Percentiles rank a stretch among this genome's conserved stretches.
Conservation (phyloP, 2,113 vertebrate genomes). For the Sander vitreus region DNA sequence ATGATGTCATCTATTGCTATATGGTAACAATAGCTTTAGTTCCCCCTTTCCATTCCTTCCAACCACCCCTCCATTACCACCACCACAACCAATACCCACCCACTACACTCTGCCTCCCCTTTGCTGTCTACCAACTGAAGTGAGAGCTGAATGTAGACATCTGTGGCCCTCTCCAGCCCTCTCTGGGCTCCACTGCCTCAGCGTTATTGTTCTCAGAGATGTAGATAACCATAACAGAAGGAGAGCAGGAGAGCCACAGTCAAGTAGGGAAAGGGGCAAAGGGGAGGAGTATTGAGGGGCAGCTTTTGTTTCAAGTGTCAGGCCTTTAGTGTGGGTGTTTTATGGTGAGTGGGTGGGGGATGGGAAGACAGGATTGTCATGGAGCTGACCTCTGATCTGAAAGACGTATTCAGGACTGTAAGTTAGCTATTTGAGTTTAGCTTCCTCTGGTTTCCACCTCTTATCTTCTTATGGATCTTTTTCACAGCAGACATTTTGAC, state of each 20-base stretch:
- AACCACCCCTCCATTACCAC: slow-evolving; percentile 7
- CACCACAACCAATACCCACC: slow-evolving; percentile 18
- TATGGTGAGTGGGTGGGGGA: slow-evolving; percentile 28
- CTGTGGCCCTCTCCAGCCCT: slow-evolving; percentile 55
- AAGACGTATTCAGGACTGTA: slow-evolving; percentile 14
- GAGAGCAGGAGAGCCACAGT: slow-evolving; percentile 49
- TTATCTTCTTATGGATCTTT: not conserved
- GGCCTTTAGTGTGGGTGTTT: slow-evolving; percentile 40
- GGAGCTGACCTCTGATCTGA: slow-evolving; percentile 23
- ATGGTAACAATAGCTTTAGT: slow-evolving; percentile 59
- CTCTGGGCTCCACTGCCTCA: slow-evolving; percentile 35
- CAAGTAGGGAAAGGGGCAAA: slow-evolving; percentile 31
- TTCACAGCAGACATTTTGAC: too few species aligned
- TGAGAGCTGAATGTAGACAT: slow-evolving; percentile 59
- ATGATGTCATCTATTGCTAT: slow-evolving; percentile 45
- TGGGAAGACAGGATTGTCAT: not conserved
- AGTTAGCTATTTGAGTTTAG: not conserved
- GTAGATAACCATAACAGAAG: slow-evolving; percentile 70
- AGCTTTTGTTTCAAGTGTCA: slow-evolving; percentile 48
- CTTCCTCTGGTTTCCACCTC: slow-evolving; percentile 2
- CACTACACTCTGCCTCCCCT: not conserved
- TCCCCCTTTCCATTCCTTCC: slow-evolving; percentile 19
- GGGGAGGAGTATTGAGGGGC: slow-evolving; percentile 29
- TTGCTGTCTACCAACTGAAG: slow-evolving; percentile 27
- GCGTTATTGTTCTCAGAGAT: slow-evolving; percentile 65